Base-by-base conservation (phyloP, 2,797 vertebrate genomes). In the Nyctalus aviator region DNA sequence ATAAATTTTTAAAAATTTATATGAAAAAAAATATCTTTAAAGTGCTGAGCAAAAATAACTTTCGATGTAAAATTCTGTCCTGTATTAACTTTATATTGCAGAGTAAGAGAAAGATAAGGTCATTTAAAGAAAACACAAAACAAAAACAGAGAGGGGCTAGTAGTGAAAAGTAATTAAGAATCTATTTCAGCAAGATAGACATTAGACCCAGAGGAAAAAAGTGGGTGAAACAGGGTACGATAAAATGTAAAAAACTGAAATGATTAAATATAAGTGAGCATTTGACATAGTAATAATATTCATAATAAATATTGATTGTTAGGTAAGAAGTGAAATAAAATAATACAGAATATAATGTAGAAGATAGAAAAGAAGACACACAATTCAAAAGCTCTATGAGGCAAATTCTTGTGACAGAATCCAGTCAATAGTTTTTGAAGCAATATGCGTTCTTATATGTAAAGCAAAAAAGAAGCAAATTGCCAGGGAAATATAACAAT, bases 291-390 rank as follows among this genome's bases (percentile, higher is more conserved):
- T 57, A 25, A 53, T 62, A 53, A n/a, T 27, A 88, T 55, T 71
- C 64, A 55, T 46, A 78, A 55, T 55, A 88, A 94, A 77, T 77
- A 13, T 11, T 57, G 4, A 71, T 13, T 15, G 3, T 71, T 77
- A 69, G 50, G 27, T 35, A 44, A 76, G 12, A 86, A 50, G 44
- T 77, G 8, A 88, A 88, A 75, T 62, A 77, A 88, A 94, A 88
- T 77, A 64, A 8, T 84, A 55, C 1, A 71, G 35, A 69, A 46
- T 5, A 62, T 55, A 88, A 78, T 46, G 21, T 20, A 71, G 2
- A 90, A 85, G 50, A 81, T 2, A 75, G 41, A 35, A 68, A 89
- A 84, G 21, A 92, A 59, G 7, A 68, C 18, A 73, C 23, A 59
- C 21, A 44, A 41, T 59, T 84, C 59, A 75, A 85, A 62, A 35